Conservation (phyloP, 2,888 invertebrate genomes). For the Ophonus ardosiacus region DNA sequence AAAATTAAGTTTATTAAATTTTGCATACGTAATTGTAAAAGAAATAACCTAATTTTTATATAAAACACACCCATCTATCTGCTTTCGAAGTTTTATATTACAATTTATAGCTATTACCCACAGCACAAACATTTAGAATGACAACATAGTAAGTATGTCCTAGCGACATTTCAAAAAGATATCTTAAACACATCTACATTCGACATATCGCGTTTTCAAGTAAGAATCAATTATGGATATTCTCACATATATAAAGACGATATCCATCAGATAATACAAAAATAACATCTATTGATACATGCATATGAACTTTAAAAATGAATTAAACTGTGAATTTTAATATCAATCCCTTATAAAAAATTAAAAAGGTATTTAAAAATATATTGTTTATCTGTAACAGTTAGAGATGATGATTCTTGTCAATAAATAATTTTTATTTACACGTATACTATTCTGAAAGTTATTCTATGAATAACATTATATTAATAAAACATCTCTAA, state of each 20-base stretch:
- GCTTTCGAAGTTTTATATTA: slow-evolving; percentile 56
- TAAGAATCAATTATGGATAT: slow-evolving; percentile 21
- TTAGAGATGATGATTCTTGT: slow-evolving; percentile 8
- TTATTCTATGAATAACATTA: slow-evolving; percentile 14
- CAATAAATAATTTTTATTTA: slow-evolving; percentile 39
- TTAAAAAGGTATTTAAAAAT: neutral
- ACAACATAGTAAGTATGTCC: slow-evolving; percentile 42
- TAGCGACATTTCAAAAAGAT: slow-evolving; percentile 47
- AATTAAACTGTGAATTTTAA: too few species aligned
- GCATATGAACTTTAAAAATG: too few species aligned
- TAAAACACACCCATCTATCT: slow-evolving; percentile 55
- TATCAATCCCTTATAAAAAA: neutral
- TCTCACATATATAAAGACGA: slow-evolving; percentile 46
- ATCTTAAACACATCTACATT: slow-evolving; percentile 47
- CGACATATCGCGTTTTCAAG: slow-evolving; percentile 40
- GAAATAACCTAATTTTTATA: slow-evolving; percentile 57
- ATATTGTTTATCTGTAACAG: slow-evolving; percentile 26
- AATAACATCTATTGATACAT: neutral
- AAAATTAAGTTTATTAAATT: slow-evolving; percentile 59
- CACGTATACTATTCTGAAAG: slow-evolving; percentile 19
- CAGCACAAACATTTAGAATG: slow-evolving; percentile 47
- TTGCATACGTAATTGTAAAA: slow-evolving; percentile 58
- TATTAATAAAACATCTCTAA: slow-evolving; percentile 22
- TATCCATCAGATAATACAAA: slow-evolving; percentile 42
- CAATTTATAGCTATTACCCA: slow-evolving; percentile 50